phyloP scores from a whole-genome alignment of 1,140 invertebrate species.

The Drosophila takahashii region DNA sequence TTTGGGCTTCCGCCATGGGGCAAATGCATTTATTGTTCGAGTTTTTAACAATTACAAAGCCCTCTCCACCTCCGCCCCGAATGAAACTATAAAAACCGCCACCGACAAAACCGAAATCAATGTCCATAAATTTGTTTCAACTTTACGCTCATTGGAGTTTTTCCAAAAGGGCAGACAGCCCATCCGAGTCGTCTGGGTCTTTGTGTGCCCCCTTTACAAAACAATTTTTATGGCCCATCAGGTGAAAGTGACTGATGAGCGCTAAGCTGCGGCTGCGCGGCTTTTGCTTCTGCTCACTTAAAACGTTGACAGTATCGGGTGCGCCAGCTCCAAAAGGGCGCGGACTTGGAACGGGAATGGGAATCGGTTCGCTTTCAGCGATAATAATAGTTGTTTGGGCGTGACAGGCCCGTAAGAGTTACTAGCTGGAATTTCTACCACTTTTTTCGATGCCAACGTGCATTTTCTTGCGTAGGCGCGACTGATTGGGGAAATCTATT shows the following conservation, averaged over 20 bases:
- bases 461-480: constrained; percentile 50
- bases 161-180: constrained; percentile 62
- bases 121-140: constrained; percentile 58
- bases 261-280: constrained; percentile 16
- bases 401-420: constrained; percentile 54
- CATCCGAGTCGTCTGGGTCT: constrained; percentile 19
- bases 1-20: constrained; percentile 55
- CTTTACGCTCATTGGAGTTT: constrained; percentile 69
- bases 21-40: constrained; percentile 54
- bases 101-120: constrained; percentile 53
- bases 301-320: constrained; percentile 72
- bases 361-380: constrained; percentile 70
- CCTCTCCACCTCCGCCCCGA: constrained; percentile 1
- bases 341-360: constrained; percentile 46
- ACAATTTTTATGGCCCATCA: constrained; percentile 70
- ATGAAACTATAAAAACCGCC: constrained; percentile 11
- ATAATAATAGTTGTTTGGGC: constrained; percentile 57
- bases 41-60: constrained; percentile 49
- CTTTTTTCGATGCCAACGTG: constrained; percentile 25
- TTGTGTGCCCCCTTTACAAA: constrained; percentile 32
- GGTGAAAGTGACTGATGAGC: constrained; percentile 79
- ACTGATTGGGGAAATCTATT: constrained; percentile 13
- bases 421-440: constrained; percentile 39
- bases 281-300: constrained; percentile 33
- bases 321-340: constrained; percentile 68